Base-by-base conservation (phyloP, 1,140 invertebrate species). In the Lepidurus packardi region DNA sequence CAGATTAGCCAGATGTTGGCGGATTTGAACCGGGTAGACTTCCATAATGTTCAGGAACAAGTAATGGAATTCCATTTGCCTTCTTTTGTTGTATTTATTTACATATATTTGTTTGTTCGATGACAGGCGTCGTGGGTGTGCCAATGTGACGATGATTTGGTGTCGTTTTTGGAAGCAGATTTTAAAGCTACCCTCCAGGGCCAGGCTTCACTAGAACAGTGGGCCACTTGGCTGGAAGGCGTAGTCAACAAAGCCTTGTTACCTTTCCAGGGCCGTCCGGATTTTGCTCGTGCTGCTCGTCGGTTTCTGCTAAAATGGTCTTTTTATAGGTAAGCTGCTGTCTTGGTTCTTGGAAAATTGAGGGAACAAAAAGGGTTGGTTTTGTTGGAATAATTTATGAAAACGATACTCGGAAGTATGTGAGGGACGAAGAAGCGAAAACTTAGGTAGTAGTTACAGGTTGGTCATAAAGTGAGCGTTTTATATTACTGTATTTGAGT, bases 231-330 rank as follows among this genome's bases (percentile, higher is more conserved):
- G 98, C 87, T 99, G 79, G 97, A 98, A 85, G 89, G 91, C 65
- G 95, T 98, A 73, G 96, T 90, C 44, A 79, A 82, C 74, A 74
- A 77, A 73, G 93, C 95, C 53, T 89, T 98, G 76, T 92, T 94
- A 82, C 93, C 93, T 79, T 94, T 96, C 84, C 92, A 94, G 84
- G 91, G 91, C 7, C 92, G 92, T 83, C 88, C 92, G 34, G 91
- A 90, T 80, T 98, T 95, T 87, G 91, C 93, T n/a, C 92, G 94
- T 85, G 93, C 94, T 80, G 94, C 93, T 13, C 89, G 94, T 43
- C 94, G 98, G 84, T 97, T 99, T 87, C 88, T 99, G 78, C 90
- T 99, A 45, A 98, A 98, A 86, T 99, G 98, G 98, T 98, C 95
- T 79, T 99, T 98, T 89, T 99, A 98, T 86, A 96, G 94, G 90